These are phyloP conservation scores for Elgaria multicarinata DNA, from an alignment of 2,113 vertebrate species.

Conservation along the genomic window DNA sequence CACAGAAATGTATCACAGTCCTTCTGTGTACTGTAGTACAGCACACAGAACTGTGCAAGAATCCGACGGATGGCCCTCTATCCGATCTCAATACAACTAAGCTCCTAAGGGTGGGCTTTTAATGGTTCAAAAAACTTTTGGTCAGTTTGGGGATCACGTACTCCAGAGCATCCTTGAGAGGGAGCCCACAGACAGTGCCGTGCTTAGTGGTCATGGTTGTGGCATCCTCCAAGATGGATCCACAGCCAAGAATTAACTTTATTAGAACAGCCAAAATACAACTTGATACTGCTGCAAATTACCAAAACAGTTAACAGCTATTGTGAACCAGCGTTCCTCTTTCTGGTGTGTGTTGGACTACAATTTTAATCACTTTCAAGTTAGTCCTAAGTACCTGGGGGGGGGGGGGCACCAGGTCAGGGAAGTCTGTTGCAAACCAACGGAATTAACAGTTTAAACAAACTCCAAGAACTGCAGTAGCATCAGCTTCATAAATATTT, in stretches of 20 bases:
- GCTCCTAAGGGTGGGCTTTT: neutral
- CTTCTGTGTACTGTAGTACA: neutral
- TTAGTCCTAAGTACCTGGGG: too few species aligned
- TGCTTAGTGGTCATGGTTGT: conserved; percentile 85
- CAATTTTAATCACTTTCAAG: too few species aligned
- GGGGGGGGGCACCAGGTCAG: too few species aligned
- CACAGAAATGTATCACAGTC: neutral
- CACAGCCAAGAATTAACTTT: conserved; percentile 66
- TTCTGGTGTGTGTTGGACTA: too few species aligned
- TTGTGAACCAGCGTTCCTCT: neutral
- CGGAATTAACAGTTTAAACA: too few species aligned
- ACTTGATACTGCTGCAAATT: neutral
- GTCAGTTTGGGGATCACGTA: conserved; percentile 86
- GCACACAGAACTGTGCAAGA: neutral
- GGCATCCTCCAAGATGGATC: conserved; percentile 89
- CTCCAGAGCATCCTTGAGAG: conserved; percentile 89
- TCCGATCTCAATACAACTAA: neutral
- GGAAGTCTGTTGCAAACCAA: too few species aligned
- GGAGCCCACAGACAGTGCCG: conserved; percentile 87
- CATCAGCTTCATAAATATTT: neutral
- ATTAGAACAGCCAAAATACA: neutral
- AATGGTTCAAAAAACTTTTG: neutral
- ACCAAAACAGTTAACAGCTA: neutral
- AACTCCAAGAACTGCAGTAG: neutral
- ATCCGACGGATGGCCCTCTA: neutral